Evolutionary conservation across 2,888 invertebrate genomes (phyloP).

Genomic region (Dusona sp.): DNA sequence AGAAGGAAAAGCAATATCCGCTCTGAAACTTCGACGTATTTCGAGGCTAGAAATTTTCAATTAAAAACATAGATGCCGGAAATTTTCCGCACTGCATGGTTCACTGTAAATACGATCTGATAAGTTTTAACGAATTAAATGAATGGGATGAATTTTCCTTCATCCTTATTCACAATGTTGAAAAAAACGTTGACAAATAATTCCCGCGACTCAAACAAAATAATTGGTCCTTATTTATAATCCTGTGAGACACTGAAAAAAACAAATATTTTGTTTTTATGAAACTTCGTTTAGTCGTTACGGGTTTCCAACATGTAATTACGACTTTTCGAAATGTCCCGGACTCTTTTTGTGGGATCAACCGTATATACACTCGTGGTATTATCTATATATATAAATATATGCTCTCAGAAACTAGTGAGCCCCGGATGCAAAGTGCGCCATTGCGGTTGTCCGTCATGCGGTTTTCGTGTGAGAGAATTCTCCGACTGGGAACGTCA

Average conservation of each 20-base stretch:
- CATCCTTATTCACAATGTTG: neutral
- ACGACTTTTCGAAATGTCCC: neutral
- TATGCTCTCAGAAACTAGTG: neutral
- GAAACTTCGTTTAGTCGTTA: neutral
- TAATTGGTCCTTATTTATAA: too few species aligned
- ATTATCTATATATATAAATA: neutral
- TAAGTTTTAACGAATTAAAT: neutral
- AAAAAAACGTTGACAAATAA: neutral
- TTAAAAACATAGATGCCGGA: neutral
- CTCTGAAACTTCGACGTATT: slow-evolving; percentile 3
- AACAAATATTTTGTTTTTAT: neutral
- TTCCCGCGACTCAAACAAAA: too few species aligned
- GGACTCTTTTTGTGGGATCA: neutral
- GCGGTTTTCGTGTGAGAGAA: neutral
- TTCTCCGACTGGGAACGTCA: neutral
- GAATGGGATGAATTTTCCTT: neutral
- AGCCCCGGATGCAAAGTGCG: slow-evolving; percentile 45
- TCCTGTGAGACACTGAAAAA: too few species aligned
- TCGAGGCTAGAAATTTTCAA: neutral
- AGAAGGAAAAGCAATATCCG: slow-evolving; percentile 52
- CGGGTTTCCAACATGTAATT: neutral
- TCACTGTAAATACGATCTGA: neutral
- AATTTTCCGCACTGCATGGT: neutral
- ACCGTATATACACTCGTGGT: neutral
- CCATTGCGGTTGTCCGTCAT: slow-evolving; percentile 49